Evolutionary conservation across 2,113 vertebrate species (phyloP).

Genomic region (Gallinago paraguaiae): DNA sequence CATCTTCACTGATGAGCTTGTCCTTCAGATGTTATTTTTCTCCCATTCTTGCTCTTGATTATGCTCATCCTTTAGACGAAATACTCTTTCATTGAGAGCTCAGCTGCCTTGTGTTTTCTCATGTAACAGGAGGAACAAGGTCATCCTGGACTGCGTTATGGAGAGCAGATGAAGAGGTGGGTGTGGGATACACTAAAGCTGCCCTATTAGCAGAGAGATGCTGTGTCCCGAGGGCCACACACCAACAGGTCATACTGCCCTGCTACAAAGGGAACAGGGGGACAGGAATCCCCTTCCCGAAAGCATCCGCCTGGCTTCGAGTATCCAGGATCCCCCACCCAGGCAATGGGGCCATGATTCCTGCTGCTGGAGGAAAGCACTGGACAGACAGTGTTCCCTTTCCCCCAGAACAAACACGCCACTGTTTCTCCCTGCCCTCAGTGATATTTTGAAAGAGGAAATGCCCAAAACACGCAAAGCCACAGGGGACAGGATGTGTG

Average conservation of each 20-base stretch:
- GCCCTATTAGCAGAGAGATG: background rate
- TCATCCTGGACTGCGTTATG: background rate
- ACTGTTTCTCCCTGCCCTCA: background rate
- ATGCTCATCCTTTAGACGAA: background rate
- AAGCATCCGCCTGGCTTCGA: background rate
- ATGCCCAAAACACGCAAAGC: background rate
- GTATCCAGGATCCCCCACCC: background rate
- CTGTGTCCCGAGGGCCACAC: background rate
- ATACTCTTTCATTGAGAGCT: background rate
- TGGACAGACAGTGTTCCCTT: background rate
- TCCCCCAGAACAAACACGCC: background rate
- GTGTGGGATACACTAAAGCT: background rate
- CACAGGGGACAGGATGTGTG: background rate
- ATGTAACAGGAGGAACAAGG: background rate
- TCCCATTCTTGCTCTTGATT: background rate
- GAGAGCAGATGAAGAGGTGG: background rate
- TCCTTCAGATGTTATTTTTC: background rate
- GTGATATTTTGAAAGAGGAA: background rate
- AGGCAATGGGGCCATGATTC: rapidly evolving
- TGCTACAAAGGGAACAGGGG: background rate
- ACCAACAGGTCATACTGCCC: rapidly evolving
- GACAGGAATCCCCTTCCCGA: background rate
- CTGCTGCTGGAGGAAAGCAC: background rate
- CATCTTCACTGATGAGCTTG: background rate
- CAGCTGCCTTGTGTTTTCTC: background rate